Evolutionary conservation across 1,140 invertebrate genomes (phyloP).

Genomic region (Diorhabda elongata): DNA sequence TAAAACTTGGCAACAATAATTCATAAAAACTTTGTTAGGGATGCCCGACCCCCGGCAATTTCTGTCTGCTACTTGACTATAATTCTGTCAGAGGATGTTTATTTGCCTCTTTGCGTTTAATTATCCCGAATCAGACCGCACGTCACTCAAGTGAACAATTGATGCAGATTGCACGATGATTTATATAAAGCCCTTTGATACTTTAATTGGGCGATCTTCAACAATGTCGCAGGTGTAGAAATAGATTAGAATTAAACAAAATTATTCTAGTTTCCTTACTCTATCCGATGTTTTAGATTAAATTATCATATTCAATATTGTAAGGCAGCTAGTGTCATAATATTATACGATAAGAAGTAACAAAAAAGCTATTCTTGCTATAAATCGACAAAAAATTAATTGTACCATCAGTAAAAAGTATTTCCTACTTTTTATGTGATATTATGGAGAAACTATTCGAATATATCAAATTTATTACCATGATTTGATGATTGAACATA

Average conservation of each 20-base stretch:
- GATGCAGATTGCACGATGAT: constrained; percentile 3
- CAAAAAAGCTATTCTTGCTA: too few species aligned
- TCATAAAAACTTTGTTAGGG: constrained; percentile 14
- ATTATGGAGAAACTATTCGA: too few species aligned
- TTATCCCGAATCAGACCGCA: constrained; percentile 8
- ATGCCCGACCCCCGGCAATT: constrained; percentile 6
- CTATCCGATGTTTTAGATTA: too few species aligned
- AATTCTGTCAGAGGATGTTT: constrained; percentile 10
- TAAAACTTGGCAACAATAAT: constrained; percentile 3
- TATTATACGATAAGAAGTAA: too few species aligned
- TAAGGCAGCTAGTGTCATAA: too few species aligned
- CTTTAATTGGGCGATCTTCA: background rate
- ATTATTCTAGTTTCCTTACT: too few species aligned
- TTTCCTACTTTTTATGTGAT: too few species aligned
- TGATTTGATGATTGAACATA: too few species aligned
- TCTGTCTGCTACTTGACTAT: constrained; percentile 15
- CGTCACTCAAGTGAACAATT: constrained; percentile 4
- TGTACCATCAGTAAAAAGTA: too few species aligned
- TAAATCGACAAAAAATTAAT: too few species aligned
- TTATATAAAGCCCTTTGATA: background rate
- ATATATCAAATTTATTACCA: too few species aligned
- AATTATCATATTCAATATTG: too few species aligned
- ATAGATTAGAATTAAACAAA: background rate
- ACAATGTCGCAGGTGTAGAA: background rate
- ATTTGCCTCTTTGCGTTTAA: constrained; percentile 13